Evolutionary conservation across 2,888 invertebrate genomes (phyloP), one percentile per base, ranked within the genome.

Genomic region (Eupelmus urozonus): DNA sequence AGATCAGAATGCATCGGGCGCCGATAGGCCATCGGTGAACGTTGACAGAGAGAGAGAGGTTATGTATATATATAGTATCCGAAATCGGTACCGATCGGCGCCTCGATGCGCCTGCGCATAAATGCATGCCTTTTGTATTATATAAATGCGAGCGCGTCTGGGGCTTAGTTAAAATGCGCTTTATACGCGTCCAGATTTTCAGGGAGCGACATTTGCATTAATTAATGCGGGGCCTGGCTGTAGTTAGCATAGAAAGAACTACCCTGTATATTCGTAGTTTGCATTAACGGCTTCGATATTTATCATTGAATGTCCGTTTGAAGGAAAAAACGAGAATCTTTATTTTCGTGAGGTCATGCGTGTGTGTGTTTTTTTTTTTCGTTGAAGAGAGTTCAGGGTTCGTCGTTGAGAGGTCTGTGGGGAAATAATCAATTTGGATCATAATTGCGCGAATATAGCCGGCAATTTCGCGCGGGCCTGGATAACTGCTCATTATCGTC

Each of bases 1-100:
- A 87, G 87, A 87, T 87, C 84, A 82, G 85, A 87, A 86, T 87
- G 84, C 85, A 85, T 84, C 1, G 29, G 5, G 1, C 25, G 55
- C 25, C 84, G 84, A 79, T 82, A 87, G 84, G 84, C 55, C 16
- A 20, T 29, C 34, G 20, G 27, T 23, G 40, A 34, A 16, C 67
- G 49, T 69, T 62, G 71, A 62, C 62, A 70, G 49, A 70, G 70
- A 45, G 27, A 70, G 49, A 70, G 70, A 45, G 27, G 23, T 34
- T 34, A 20, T 18, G 53, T 23, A n/a, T n/a, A n/a, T n/a, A n/a
- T n/a, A n/a, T n/a, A n/a, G n/a, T n/a, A 67, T 67, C 55, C 34
- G 81, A 82, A 80, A 77, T 66, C 55, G 57, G n/a, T 55, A 11
- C 51, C 25, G 60, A 51, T 84, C 81, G 60, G 63, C 27, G 34